phyloP scores from a whole-genome alignment of 2,888 invertebrate genomes.

The Drosophila siamana region DNA sequence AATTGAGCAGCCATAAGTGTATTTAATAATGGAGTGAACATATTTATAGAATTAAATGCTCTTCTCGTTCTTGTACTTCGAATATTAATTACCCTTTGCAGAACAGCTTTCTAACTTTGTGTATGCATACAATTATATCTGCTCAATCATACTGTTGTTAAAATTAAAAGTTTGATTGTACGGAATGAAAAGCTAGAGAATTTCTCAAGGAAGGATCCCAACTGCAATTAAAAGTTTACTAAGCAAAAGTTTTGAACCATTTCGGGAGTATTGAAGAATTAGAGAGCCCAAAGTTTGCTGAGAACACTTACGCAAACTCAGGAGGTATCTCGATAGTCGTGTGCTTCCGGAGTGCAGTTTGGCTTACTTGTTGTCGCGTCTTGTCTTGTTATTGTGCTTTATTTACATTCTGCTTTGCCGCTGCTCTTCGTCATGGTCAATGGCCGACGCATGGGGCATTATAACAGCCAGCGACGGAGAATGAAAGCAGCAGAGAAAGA shows the following conservation, averaged over 20 bases:
- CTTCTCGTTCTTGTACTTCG: neutral
- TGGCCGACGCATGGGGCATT: constrained; percentile 82
- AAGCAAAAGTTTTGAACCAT: no score
- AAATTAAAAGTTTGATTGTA: no score
- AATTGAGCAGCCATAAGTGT: neutral
- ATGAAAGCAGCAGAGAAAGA: constrained; percentile 2
- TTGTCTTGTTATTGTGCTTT: constrained; percentile 68
- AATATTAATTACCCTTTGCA: no score
- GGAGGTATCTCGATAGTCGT: constrained; percentile 27
- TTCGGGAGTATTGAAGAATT: no score
- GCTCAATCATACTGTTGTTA: no score
- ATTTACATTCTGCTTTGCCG: constrained; percentile 76
- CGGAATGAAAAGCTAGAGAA: no score
- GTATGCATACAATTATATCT: no score
- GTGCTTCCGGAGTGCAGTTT: constrained; percentile 36
- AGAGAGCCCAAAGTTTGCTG: no score
- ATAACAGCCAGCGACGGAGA: constrained; percentile 40
- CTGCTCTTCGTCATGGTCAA: constrained; percentile 83
- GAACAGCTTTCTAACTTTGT: no score
- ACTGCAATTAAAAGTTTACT: no score
- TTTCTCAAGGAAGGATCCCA: no score
- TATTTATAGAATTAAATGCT: neutral
- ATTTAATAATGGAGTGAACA: neutral
- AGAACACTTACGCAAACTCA: neutral
- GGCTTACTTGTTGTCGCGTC: constrained; percentile 43